A percentile compares a stretch with the other conserved stretches of the same genome.
Evolutionary conservation across 2,888 invertebrate genomes (phyloP).

Genomic region (Eristalinus sepulchralis): DNA sequence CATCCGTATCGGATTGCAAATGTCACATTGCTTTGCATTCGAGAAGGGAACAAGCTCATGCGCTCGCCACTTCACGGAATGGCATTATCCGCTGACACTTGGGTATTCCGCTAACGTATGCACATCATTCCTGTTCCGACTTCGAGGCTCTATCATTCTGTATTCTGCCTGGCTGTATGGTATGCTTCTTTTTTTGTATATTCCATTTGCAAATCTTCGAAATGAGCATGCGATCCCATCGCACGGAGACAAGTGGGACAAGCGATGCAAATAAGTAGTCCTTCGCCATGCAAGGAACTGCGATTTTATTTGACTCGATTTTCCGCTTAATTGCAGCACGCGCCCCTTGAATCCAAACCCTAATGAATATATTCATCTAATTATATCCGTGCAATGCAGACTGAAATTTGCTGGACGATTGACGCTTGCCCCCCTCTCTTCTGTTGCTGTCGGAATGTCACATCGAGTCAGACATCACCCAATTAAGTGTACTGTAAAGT

Average conservation of each 20-base stretch:
- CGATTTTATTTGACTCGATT: conserved; percentile 20
- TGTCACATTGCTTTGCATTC: conserved; percentile 35
- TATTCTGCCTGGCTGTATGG: neutral
- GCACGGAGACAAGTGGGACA: conserved; percentile 10
- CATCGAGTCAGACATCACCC: conserved; percentile 11
- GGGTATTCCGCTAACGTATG: conserved; percentile 51
- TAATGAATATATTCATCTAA: conserved; percentile 53
- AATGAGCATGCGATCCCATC: conserved; percentile 45
- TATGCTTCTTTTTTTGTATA: too few relatives aligned
- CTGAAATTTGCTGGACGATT: conserved; percentile 4
- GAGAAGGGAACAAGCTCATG: conserved; percentile 35
- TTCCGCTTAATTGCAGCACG: conserved; percentile 33
- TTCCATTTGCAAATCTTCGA: conserved; percentile 40
- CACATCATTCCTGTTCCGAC: conserved; percentile 27
- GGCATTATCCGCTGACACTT: conserved; percentile 21
- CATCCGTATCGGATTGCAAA: conserved; percentile 52
- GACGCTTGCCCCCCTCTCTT: neutral
- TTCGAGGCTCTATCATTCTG: neutral
- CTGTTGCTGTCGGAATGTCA: neutral
- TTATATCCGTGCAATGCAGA: conserved; percentile 34
- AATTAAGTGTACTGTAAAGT: conserved; percentile 10
- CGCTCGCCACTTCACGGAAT: neutral
- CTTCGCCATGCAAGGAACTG: neutral
- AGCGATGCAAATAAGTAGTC: conserved; percentile 11
- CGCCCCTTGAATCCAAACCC: conserved; percentile 15